Base-by-base conservation (phyloP, 2,113 vertebrate genomes). In the Dicaeum eximium region DNA sequence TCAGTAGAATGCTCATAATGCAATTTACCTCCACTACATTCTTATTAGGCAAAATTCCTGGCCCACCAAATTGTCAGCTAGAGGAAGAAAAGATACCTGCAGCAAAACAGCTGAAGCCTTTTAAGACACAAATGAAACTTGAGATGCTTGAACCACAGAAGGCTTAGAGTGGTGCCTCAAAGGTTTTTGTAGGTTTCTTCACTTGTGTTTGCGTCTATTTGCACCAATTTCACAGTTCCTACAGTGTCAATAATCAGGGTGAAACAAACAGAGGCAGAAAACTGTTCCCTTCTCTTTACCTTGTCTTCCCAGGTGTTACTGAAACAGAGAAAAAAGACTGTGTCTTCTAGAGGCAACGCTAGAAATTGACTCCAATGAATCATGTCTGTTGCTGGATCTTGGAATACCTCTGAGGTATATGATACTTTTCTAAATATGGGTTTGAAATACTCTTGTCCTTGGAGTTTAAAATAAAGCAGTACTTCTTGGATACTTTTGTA, bases 351-450 rank as follows among this genome's bases (percentile, higher is more conserved):
- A 70, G 4, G 7, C 5, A 62, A 7, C 5, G 37, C 2, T 53
- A 37, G 25, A 60, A 71, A 27, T 16, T 45, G 2, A 27, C 13
- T 61, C 24, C 10, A 31, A 4, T 37, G n/a, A n/a, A 58, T 30
- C 8, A 58, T 19, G 5, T 19, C 4, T 66, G 15, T 23, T 45
- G 9, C 4, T 45, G 7, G 9, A 2, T 74, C 38, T 54, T 42
- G 19, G 33, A 71, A 58, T 8, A 50, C 2, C 6, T 69, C 2
- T 64, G 37, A 72, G 12, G 2, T 33, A 16, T 24, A 38, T 0
- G 0, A 57, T 28, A n/a, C 1, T 5, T 53, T 80, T 89, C 9
- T 38, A 72, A 56, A 30, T 7, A 23, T 11, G 27, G 1, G 1
- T 65, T 80, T 69, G 16, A 83, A 77, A 72, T 48, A 53, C 15